Evolutionary conservation across 64 coral and sea anemone genomes (phyloP).

Genomic region (Dendrophyllia cribrosa): DNA sequence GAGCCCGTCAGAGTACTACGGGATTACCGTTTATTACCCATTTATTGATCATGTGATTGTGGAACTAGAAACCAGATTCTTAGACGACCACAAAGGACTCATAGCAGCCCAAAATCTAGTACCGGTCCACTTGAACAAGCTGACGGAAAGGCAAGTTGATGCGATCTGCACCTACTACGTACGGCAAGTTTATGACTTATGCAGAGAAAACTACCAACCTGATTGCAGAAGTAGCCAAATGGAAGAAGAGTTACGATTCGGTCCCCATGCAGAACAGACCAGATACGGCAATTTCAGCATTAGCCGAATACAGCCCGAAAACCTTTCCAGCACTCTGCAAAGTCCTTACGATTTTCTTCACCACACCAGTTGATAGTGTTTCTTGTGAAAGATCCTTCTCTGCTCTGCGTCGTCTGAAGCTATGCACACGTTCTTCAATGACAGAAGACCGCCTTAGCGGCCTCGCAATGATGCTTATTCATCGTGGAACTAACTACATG

Average conservation of each 20-base stretch:
- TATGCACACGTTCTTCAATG: too few relatives aligned
- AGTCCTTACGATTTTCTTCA: background rate
- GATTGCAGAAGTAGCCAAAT: constrained; percentile 1
- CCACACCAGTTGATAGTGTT: background rate
- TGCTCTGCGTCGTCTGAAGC: too few relatives aligned
- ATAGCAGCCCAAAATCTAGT: constrained; percentile 39
- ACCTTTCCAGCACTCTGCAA: too few relatives aligned
- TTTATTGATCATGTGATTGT: constrained; percentile 45
- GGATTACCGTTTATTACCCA: constrained; percentile 65
- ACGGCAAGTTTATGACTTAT: background rate
- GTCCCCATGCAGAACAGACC: background rate
- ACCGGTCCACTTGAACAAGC: background rate
- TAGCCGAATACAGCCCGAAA: background rate
- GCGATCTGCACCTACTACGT: background rate
- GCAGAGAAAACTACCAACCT: background rate
- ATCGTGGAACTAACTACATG: too few relatives aligned
- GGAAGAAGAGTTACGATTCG: constrained; percentile 10
- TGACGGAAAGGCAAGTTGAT: background rate
- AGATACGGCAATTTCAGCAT: background rate
- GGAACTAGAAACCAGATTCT: constrained; percentile 37
- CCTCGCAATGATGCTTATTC: too few relatives aligned
- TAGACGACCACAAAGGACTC: constrained; percentile 40
- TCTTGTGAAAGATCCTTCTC: background rate
- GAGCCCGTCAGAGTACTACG: constrained; percentile 59
- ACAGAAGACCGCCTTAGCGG: too few relatives aligned